Conservation (phyloP, 64 coral and sea anemone species). For the Porites lutea region DNA sequence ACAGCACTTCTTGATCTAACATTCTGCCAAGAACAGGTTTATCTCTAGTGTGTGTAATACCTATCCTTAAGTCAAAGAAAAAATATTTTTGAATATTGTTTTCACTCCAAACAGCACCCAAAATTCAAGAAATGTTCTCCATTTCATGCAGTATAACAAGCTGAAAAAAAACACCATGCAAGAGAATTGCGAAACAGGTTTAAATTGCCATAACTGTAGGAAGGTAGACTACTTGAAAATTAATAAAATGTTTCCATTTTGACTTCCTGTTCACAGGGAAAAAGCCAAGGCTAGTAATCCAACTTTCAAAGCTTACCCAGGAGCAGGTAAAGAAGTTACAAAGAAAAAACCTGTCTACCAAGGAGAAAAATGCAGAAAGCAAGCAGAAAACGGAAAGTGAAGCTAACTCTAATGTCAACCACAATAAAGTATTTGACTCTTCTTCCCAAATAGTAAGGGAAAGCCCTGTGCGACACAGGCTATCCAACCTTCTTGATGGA, state of each 20-base stretch:
- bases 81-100: too few species aligned
- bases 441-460: neutral
- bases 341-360: neutral
- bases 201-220: too few species aligned
- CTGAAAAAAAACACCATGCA: too few species aligned
- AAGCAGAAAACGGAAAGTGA: neutral
- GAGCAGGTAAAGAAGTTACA: neutral
- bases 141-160: too few species aligned
- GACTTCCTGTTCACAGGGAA: neutral
- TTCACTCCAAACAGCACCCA: too few species aligned
- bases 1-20: too few species aligned
- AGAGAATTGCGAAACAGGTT: too few species aligned
- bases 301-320: neutral
- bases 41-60: too few species aligned
- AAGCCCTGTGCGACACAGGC: constrained; percentile 20
- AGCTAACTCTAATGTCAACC: neutral
- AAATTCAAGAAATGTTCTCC: too few species aligned
- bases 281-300: neutral
- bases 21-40: too few species aligned
- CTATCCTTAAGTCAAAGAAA: too few species aligned
- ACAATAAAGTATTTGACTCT: neutral
- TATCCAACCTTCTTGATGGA: constrained; percentile 27
- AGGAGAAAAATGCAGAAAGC: neutral
- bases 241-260: neutral
- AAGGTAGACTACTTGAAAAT: too few species aligned